These are phyloP conservation scores for Pachycephala philippinensis DNA, from an alignment of 2,113 vertebrate species.

Conservation along the genomic window DNA sequence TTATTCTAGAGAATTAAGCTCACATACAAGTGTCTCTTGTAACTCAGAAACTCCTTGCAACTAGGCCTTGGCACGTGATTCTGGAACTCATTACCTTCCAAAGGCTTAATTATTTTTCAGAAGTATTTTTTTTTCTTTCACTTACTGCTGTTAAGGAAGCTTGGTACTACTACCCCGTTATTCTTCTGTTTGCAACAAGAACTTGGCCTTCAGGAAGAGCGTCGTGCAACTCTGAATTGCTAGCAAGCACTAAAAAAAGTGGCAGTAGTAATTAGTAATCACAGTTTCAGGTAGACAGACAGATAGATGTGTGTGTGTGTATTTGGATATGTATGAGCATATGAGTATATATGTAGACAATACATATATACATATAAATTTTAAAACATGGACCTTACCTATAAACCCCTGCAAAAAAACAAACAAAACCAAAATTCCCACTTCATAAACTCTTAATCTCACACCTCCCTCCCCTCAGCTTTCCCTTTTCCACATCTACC, in stretches of 20 bases:
- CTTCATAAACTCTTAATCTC: neutral
- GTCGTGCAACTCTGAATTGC: neutral
- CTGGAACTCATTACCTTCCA: neutral
- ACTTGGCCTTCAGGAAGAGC: neutral
- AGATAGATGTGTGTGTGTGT: fast-evolving
- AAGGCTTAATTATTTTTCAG: neutral
- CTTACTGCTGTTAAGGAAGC: conserved; percentile 5
- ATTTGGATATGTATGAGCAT: neutral
- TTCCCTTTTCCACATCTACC: neutral
- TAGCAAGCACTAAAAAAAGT: neutral
- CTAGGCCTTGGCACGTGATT: neutral
- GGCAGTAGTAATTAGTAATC: neutral
- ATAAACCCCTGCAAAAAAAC: neutral
- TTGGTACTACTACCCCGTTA: neutral
- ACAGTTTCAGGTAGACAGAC: neutral
- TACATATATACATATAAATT: neutral
- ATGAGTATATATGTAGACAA: neutral
- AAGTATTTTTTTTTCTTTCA: conserved; percentile 16
- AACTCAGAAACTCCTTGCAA: conserved; percentile 21
- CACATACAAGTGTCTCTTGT: neutral
- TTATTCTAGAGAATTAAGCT: conserved; percentile 44
- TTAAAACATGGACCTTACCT: neutral
- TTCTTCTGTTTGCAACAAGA: neutral
- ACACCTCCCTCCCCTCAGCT: too few species aligned
- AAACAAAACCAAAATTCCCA: neutral